Base-by-base conservation (phyloP, 1,140 invertebrate genomes). In the Tetranychus urticae region DNA sequence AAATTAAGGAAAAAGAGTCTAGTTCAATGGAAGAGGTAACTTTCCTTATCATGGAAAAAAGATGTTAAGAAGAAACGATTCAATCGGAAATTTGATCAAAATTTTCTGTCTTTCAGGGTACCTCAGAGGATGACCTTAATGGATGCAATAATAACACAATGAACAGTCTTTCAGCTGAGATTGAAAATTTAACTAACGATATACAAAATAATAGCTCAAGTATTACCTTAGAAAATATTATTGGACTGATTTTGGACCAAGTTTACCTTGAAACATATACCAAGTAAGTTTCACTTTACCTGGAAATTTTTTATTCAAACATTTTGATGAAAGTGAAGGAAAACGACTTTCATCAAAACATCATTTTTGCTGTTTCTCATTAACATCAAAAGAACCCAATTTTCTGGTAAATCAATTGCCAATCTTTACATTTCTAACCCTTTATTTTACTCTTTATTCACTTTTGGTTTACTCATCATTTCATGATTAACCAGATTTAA, bases 141-240 rank as follows among this genome's bases (percentile, higher is more conserved):
- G 39, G 39, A 42, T 42, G 10, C 10, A 42, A 42, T 42, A 42
- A 42, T 42, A 42, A 42, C 10, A 42, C 59, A 63, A 31, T 48
- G 60, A 36, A 56, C 64, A 48, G 35, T 61, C 2, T 12, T 52
- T 23, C 56, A 58, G 31, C 47, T 61, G 1, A 48, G 59, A 23
- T 56, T 63, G 12, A 61, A 64, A 46, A 23, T 23, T 23, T 23
- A 23, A 23, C 23, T 23, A 23, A 23, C 23, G 23, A 23, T 23
- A 23, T 23, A 23, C 23, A 23, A 23, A 23, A 42, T 42, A 42
- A 42, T 42, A 42, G 39, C 39, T 42, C 39, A 42, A 42, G 39
- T 42, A 42, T 42, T 42, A 62, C 63, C 4, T 46, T 63, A 34
- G 64, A 63, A 31, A 57, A 35, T 42, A 65, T 65, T 55, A 54